A percentile compares a stretch with the other conserved stretches of the same genome.
Evolutionary conservation across 2,888 invertebrate genomes (phyloP).

Genomic region (Parelbella ahira): DNA sequence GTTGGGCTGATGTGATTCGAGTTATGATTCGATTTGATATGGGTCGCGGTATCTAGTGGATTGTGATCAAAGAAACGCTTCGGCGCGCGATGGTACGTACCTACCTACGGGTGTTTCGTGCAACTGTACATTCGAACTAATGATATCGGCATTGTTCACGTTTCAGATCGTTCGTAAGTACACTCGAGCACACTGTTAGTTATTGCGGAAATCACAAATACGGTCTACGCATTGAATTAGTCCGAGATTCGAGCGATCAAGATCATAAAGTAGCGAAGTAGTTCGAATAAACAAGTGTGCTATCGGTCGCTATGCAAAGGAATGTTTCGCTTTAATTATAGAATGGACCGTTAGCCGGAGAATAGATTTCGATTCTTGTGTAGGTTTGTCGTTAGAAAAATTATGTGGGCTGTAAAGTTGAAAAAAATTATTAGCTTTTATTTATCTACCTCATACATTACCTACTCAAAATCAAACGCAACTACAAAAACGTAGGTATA

Average conservation of each 20-base stretch:
- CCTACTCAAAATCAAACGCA: too few species aligned
- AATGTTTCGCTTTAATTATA: constrained; percentile 25
- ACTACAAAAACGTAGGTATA: too few species aligned
- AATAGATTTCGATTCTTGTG: constrained; percentile 5
- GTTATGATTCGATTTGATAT: constrained; percentile 53
- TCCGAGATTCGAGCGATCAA: constrained; percentile 23
- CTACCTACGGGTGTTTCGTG: constrained; percentile 45
- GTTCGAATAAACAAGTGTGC: constrained; percentile 26
- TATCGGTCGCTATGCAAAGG: constrained; percentile 20
- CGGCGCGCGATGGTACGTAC: too few species aligned
- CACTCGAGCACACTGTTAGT: constrained; percentile 42
- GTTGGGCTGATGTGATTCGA: constrained; percentile 27
- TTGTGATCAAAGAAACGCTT: constrained; percentile 45
- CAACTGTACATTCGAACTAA: constrained; percentile 65
- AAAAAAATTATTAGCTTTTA: too few species aligned
- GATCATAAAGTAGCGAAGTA: constrained; percentile 25
- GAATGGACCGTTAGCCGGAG: constrained; percentile 15
- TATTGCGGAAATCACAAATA: constrained; percentile 36
- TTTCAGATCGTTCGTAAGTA: constrained; percentile 62
- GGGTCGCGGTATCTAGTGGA: constrained; percentile 46
- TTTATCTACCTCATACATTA: too few species aligned
- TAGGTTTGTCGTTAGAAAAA: too few species aligned
- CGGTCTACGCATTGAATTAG: constrained; percentile 29
- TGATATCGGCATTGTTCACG: constrained; percentile 74
- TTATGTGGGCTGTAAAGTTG: too few species aligned